A percentile compares a stretch with the other conserved stretches of the same genome.
These are phyloP conservation scores for Pemphredon lugubris DNA, from an alignment of 2,888 invertebrate genomes.

Conservation along the genomic window DNA sequence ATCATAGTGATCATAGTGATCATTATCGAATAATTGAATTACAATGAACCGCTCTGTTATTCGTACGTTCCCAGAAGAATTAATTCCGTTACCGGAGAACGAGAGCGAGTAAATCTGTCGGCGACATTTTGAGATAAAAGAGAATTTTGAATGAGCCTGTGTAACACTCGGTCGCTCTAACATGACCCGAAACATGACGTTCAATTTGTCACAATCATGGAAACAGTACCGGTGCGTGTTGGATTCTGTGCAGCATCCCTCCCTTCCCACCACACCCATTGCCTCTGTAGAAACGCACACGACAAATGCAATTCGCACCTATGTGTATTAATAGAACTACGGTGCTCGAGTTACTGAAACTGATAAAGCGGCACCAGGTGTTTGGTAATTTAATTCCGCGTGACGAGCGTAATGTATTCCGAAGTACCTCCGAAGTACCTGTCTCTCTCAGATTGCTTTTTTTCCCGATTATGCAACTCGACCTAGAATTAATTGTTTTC, in stretches of 20 bases:
- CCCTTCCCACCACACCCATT: too few species aligned
- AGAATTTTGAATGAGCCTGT: too few species aligned
- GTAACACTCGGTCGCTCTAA: slow-evolving; percentile 7
- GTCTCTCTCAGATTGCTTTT: slow-evolving; percentile 15
- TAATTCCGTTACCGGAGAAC: too few species aligned
- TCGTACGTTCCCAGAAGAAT: too few species aligned
- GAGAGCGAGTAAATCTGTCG: too few species aligned
- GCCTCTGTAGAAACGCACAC: not conserved
- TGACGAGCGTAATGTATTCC: slow-evolving; percentile 31
- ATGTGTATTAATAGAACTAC: slow-evolving; percentile 43
- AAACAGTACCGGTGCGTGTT: slow-evolving; percentile 8
- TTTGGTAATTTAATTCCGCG: slow-evolving; percentile 45
- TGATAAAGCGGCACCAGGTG: slow-evolving; percentile 37
- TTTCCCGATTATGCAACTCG: slow-evolving; percentile 53
- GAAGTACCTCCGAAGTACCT: slow-evolving; percentile 1
- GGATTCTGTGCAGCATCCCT: too few species aligned
- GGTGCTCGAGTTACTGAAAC: slow-evolving; percentile 46
- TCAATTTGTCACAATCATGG: slow-evolving; percentile 13
- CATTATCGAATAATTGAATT: too few species aligned
- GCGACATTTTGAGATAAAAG: too few species aligned
- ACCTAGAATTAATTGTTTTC: slow-evolving; percentile 57
- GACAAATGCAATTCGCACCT: slow-evolving; percentile 2
- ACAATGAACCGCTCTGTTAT: too few species aligned
- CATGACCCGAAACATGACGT: not conserved
- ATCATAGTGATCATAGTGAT: too few species aligned